Evolutionary conservation across 1,140 invertebrate species (phyloP).

Genomic region (Aphelenchoides besseyi): DNA sequence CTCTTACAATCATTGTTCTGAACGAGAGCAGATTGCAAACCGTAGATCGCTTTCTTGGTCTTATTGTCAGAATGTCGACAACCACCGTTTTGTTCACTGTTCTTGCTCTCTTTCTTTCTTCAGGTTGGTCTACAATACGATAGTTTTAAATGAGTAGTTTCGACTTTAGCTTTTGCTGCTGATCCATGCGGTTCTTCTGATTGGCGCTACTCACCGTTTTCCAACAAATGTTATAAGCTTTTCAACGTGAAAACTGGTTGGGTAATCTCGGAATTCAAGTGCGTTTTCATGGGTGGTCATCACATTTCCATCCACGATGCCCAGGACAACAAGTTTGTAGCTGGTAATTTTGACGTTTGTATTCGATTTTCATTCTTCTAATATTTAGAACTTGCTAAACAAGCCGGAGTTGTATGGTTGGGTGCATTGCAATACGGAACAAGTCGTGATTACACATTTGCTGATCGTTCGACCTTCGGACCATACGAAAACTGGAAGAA

Average conservation of each 20-base stretch:
- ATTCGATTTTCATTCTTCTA: not conserved
- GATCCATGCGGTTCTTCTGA: constrained; percentile 18
- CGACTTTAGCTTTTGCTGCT: not conserved
- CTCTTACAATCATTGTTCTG: too few species aligned
- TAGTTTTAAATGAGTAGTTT: not conserved
- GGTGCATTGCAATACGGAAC: constrained; percentile 47
- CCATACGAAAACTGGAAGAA: constrained; percentile 34
- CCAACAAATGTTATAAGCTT: constrained; percentile 33
- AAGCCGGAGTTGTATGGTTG: constrained; percentile 38
- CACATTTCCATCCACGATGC: constrained; percentile 29
- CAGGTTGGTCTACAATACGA: not conserved
- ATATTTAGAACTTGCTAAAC: constrained; percentile 38
- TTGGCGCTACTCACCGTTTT: constrained; percentile 27
- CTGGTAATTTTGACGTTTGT: too few species aligned
- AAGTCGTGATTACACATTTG: constrained; percentile 34
- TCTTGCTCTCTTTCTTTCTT: not conserved
- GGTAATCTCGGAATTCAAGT: constrained; percentile 31
- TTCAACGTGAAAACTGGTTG: constrained; percentile 23
- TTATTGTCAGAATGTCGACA: too few species aligned
- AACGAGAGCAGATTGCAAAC: too few species aligned
- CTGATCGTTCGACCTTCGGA: constrained; percentile 38
- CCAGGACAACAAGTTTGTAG: constrained; percentile 29
- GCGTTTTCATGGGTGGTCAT: constrained; percentile 22
- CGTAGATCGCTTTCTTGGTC: not conserved
- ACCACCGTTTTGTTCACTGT: too few species aligned